Percentiles rank a stretch among this genome's conserved stretches.
Conservation (phyloP, 2,113 vertebrate genomes). For the Aramus guarauna region DNA sequence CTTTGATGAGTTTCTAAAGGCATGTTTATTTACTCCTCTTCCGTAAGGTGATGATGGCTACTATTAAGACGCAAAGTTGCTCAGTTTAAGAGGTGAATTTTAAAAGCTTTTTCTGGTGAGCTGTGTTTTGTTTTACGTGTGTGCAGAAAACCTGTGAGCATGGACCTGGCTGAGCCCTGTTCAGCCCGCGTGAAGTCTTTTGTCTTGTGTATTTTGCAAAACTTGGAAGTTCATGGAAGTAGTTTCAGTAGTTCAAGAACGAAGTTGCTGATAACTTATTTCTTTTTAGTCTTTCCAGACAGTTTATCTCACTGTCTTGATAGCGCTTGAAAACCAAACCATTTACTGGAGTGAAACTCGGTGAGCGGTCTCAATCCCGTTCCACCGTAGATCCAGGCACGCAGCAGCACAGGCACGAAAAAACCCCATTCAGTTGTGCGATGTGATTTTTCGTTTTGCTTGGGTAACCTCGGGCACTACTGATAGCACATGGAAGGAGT, state of each 20-base stretch:
- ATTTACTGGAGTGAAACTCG: not conserved
- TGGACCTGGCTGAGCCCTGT: not conserved
- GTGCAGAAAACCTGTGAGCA: accelerated
- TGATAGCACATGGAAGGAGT: accelerated
- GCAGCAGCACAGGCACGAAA: not conserved
- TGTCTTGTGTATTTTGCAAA: accelerated
- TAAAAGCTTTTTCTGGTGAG: not conserved
- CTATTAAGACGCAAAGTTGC: not conserved
- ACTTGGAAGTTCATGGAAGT: not conserved
- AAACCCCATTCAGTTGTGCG: accelerated
- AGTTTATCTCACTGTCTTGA: accelerated
- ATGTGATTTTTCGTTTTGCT: not conserved
- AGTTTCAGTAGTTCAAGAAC: not conserved
- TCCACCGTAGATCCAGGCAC: too few relatives aligned
- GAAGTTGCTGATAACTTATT: not conserved
- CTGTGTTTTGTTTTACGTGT: not conserved
- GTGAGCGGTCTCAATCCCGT: accelerated
- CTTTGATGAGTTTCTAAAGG: not conserved
- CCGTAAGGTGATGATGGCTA: not conserved
- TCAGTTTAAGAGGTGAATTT: not conserved
- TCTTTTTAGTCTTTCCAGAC: not conserved
- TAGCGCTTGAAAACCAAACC: not conserved
- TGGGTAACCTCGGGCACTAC: not conserved
- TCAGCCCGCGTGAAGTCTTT: not conserved
- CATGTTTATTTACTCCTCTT: not conserved